A percentile compares a stretch with the other conserved stretches of the same genome.
phyloP scores from a whole-genome alignment of 2,797 vertebrate genomes.

The Selene dorsalis region DNA sequence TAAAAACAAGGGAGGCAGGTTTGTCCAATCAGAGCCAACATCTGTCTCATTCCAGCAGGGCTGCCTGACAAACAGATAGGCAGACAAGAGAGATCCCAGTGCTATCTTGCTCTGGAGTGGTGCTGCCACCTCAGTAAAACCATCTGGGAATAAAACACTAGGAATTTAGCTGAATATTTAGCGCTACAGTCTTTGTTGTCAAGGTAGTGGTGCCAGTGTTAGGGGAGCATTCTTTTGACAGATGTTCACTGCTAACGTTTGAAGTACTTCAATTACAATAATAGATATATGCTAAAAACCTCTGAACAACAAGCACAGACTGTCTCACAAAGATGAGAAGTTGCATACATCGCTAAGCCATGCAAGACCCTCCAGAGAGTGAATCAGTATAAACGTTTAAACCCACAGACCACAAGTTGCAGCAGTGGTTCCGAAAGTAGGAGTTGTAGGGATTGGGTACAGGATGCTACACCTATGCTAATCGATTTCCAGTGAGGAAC shows the following conservation, averaged over 20 bases:
- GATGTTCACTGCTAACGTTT: not conserved
- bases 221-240: not conserved
- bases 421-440: not conserved
- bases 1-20: slow-evolving; percentile 72
- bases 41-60: slow-evolving; percentile 68
- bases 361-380: not conserved
- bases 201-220: no score
- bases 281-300: not conserved
- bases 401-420: not conserved
- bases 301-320: not conserved
- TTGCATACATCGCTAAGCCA: not conserved
- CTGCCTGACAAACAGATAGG: slow-evolving; percentile 43
- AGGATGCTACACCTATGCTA: not conserved
- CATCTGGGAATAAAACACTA: slow-evolving; percentile 35
- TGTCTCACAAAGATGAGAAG: not conserved
- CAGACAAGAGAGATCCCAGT: slow-evolving; percentile 36
- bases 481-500: not conserved
- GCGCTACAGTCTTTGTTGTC: not conserved
- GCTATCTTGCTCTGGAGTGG: slow-evolving; percentile 29
- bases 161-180: slow-evolving; percentile 7
- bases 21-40: slow-evolving; percentile 75
- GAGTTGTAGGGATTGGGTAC: not conserved
- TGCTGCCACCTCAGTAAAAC: slow-evolving; percentile 3
- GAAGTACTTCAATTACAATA: not conserved
- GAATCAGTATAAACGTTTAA: not conserved